Conservation (phyloP, 2,797 vertebrate genomes). For the Phrynocephalus vlangalii region DNA sequence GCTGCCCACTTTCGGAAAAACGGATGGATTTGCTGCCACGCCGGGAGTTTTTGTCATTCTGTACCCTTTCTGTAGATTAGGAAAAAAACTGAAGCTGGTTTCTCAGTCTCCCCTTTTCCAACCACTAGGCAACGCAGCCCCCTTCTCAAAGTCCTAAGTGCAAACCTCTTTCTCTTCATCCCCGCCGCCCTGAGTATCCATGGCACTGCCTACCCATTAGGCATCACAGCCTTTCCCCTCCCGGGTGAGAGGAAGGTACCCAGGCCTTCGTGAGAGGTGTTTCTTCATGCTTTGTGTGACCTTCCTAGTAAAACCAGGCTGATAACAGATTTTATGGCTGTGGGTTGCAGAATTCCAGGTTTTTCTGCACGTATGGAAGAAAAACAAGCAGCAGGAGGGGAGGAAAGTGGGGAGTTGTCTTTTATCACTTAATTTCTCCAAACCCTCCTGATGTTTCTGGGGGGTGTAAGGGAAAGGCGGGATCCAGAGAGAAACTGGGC, state of each 20-base stretch:
- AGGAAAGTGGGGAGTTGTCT: too few relatives aligned
- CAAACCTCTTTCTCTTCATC: too few relatives aligned
- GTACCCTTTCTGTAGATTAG: too few relatives aligned
- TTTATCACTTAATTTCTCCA: background rate
- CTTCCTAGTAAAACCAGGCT: background rate
- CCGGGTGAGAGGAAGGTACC: background rate
- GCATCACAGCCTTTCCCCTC: background rate
- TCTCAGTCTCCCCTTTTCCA: too few relatives aligned
- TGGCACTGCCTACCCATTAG: background rate
- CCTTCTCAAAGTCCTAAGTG: too few relatives aligned
- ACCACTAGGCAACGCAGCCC: background rate
- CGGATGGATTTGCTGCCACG: too few relatives aligned
- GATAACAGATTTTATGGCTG: slow-evolving; percentile 16
- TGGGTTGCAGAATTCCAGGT: background rate
- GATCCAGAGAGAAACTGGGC: too few relatives aligned
- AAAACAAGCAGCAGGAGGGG: background rate
- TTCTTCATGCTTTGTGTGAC: background rate
- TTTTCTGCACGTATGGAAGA: background rate
- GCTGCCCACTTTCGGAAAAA: too few relatives aligned
- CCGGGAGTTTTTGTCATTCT: too few relatives aligned
- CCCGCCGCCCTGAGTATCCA: fast-evolving
- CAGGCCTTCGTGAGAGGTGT: too few relatives aligned
- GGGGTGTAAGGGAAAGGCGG: background rate
- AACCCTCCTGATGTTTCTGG: background rate
- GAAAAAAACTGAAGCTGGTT: too few relatives aligned